A percentile compares a stretch with the other conserved stretches of the same genome.
Conservation (phyloP, 2,797 vertebrate species). For the Selene dorsalis region DNA sequence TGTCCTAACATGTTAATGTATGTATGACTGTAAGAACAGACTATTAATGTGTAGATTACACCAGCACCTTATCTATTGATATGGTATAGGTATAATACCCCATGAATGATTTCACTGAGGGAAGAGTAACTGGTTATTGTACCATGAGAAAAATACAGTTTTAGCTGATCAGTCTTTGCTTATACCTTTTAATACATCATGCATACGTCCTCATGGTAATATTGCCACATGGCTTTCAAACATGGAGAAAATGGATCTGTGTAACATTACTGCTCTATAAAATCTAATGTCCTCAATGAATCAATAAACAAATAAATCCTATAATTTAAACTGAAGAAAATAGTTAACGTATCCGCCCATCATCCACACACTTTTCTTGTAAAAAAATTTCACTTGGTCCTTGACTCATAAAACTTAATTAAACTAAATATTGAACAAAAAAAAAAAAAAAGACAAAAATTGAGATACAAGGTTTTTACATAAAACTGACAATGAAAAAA, state of each 20-base stretch:
- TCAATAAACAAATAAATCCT: background rate
- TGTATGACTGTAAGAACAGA: slow-evolving; percentile 26
- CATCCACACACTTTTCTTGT: slow-evolving; percentile 19
- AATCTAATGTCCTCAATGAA: slow-evolving; percentile 6
- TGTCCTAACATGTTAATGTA: slow-evolving; percentile 21
- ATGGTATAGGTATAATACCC: slow-evolving; percentile 14
- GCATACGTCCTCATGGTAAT: slow-evolving; percentile 17
- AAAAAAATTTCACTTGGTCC: slow-evolving; percentile 29
- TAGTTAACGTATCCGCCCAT: slow-evolving; percentile 11
- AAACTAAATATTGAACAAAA: slow-evolving; percentile 22
- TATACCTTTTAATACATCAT: slow-evolving; percentile 48
- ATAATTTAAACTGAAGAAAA: background rate
- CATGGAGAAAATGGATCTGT: background rate
- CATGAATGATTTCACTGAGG: slow-evolving; percentile 37
- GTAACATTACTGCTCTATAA: background rate
- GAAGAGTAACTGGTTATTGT: slow-evolving; percentile 38
- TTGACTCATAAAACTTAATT: slow-evolving; percentile 47
- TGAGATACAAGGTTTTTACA: slow-evolving; percentile 66
- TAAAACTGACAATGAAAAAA: slow-evolving; percentile 53
- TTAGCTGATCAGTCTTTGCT: slow-evolving; percentile 44
- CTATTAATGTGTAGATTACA: slow-evolving; percentile 20
- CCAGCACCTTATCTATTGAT: slow-evolving; percentile 4
- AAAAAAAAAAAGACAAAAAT: slow-evolving; percentile 52
- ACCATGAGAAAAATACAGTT: slow-evolving; percentile 24
- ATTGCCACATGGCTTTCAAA: slow-evolving; percentile 19